Evolutionary conservation across 2,888 invertebrate species (phyloP).

Genomic region (Melitaea athalia): DNA sequence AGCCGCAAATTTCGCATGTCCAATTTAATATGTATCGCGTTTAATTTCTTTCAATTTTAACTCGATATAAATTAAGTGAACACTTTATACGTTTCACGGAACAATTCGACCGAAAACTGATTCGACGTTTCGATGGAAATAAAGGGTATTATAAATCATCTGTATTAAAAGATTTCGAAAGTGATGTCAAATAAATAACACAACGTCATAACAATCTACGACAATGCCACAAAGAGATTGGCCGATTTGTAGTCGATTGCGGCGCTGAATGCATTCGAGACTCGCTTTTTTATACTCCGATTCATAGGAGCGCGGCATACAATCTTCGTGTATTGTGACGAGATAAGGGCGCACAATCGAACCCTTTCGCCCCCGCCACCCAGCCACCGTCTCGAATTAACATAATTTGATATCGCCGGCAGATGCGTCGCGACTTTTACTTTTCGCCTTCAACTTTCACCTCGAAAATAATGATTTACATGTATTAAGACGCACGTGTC

Average conservation of each 20-base stretch:
- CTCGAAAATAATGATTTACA: constrained; percentile 74
- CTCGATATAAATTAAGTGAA: constrained; percentile 1
- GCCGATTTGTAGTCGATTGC: constrained; percentile 71
- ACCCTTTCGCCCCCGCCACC: constrained; percentile 61
- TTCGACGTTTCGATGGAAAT: constrained; percentile 35
- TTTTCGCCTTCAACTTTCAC: constrained; percentile 80
- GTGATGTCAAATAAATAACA: constrained; percentile 65
- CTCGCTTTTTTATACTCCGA: constrained; percentile 64
- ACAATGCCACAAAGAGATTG: constrained; percentile 64
- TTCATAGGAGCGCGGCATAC: constrained; percentile 53
- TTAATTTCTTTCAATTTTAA: constrained; percentile 10
- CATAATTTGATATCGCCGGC: constrained; percentile 66
- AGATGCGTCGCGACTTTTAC: constrained; percentile 77
- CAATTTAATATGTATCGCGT: constrained; percentile 7
- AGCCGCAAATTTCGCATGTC: constrained; percentile 17
- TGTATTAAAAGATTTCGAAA: constrained; percentile 55
- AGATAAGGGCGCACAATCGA: constrained; percentile 64
- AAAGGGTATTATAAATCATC: constrained; percentile 64
- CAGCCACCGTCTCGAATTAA: constrained; percentile 54
- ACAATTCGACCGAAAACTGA: constrained; percentile 29
- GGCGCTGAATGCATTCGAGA: constrained; percentile 59
- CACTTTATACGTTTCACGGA: neutral
- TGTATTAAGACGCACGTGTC: constrained; percentile 60
- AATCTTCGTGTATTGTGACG: constrained; percentile 63
- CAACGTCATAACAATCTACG: constrained; percentile 53